Evolutionary conservation across 2,113 vertebrate species (phyloP).

Genomic region (Ictalurus furcatus): DNA sequence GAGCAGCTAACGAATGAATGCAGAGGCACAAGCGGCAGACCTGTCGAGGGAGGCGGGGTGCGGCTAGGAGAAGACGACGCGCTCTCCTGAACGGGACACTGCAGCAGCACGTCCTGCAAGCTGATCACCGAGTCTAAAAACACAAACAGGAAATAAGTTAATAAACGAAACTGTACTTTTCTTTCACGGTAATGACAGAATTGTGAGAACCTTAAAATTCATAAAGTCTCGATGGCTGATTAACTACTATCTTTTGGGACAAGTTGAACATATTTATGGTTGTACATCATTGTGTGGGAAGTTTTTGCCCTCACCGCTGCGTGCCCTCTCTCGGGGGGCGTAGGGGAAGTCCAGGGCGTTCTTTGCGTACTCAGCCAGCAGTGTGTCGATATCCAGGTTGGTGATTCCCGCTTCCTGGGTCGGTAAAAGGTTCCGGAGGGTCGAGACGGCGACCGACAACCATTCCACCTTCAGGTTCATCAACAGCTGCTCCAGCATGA

Average conservation of each 20-base stretch:
- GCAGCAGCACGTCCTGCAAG: slow-evolving; percentile 78
- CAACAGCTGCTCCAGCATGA: slow-evolving; percentile 94
- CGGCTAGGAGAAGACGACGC: slow-evolving; percentile 65
- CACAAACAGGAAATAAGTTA: neutral
- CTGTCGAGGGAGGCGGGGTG: slow-evolving; percentile 68
- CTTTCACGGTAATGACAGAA: neutral
- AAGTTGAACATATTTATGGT: neutral
- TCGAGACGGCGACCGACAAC: slow-evolving; percentile 80
- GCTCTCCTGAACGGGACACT: slow-evolving; percentile 76
- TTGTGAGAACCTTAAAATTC: neutral
- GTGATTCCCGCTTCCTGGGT: slow-evolving; percentile 81
- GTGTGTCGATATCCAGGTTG: slow-evolving; percentile 78
- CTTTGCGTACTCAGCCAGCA: slow-evolving; percentile 85
- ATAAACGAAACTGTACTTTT: neutral
- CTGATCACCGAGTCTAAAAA: slow-evolving; percentile 83
- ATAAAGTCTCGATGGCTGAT: neutral
- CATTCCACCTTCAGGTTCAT: slow-evolving; percentile 99
- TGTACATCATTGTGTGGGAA: neutral
- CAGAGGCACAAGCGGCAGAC: slow-evolving; percentile 59
- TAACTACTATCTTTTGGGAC: neutral
- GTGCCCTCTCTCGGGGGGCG: slow-evolving; percentile 77
- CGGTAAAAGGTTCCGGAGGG: slow-evolving; percentile 78
- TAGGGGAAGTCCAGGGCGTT: slow-evolving; percentile 92
- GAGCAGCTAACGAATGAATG: neutral
- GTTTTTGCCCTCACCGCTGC: slow-evolving; percentile 77